Conservation (phyloP, 2,797 vertebrate species). For the Pagetopsis macropterus region DNA sequence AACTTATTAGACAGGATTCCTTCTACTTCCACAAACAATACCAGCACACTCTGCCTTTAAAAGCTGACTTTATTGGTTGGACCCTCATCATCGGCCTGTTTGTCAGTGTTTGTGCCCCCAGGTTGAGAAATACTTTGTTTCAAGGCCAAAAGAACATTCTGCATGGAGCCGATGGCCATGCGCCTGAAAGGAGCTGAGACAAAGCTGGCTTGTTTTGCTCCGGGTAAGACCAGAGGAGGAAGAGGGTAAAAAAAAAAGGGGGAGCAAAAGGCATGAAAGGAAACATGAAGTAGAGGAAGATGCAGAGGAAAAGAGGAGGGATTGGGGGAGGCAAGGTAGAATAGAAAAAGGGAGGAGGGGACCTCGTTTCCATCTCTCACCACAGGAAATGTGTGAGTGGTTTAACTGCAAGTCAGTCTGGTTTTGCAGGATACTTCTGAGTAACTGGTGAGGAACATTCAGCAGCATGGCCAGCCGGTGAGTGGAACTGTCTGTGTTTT, state of each 20-base stretch:
- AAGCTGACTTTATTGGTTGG: slow-evolving; percentile 28
- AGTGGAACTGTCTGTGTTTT: slow-evolving; percentile 49
- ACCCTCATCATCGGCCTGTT: slow-evolving; percentile 22
- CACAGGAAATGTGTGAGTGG: slow-evolving; percentile 53
- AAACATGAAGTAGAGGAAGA: slow-evolving; percentile 21
- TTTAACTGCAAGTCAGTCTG: slow-evolving; percentile 45
- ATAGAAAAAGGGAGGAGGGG: slow-evolving; percentile 31
- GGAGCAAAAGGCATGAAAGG: slow-evolving; percentile 28
- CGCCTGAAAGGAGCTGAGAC: slow-evolving; percentile 67
- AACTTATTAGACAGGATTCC: slow-evolving; percentile 63
- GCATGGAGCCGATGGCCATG: slow-evolving; percentile 40
- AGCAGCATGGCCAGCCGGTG: slow-evolving; percentile 80
- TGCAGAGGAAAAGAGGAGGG: background rate
- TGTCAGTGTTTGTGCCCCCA: slow-evolving; percentile 20
- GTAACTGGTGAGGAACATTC: slow-evolving; percentile 8
- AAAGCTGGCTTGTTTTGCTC: slow-evolving; percentile 72
- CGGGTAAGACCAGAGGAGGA: slow-evolving; percentile 19
- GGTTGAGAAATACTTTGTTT: slow-evolving; percentile 38
- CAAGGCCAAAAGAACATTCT: slow-evolving; percentile 34
- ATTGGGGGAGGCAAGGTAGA: background rate
- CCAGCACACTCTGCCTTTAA: slow-evolving; percentile 6
- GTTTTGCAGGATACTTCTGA: slow-evolving; percentile 11
- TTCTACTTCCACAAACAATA: slow-evolving; percentile 18
- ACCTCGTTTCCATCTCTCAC: slow-evolving; percentile 45
- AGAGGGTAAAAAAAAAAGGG: background rate